These are phyloP conservation scores for Syrmaticus mikado DNA, from an alignment of 2,113 vertebrate genomes.

Conservation along the genomic window DNA sequence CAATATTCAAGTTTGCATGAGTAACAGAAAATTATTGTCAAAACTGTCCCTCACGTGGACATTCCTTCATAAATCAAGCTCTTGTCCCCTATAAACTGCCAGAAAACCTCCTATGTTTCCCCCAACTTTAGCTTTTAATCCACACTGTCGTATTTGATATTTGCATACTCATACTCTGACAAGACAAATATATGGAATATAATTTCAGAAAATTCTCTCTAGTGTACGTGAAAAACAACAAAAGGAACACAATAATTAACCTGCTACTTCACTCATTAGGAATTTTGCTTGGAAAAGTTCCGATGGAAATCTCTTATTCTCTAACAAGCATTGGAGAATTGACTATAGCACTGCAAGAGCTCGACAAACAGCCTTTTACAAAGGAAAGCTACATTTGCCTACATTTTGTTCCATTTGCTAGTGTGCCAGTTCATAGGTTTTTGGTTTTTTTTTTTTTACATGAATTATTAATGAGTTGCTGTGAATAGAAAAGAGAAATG, in stretches of 20 bases:
- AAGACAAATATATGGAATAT: background rate
- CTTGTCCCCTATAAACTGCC: background rate
- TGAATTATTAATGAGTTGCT: slow-evolving; percentile 57
- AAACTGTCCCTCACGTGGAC: background rate
- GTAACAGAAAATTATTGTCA: background rate
- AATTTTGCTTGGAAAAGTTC: slow-evolving; percentile 5
- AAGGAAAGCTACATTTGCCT: background rate
- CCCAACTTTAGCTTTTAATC: rapidly evolving
- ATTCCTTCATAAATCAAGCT: background rate
- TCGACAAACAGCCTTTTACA: background rate
- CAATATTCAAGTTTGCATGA: background rate
- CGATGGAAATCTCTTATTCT: background rate
- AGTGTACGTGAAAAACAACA: background rate
- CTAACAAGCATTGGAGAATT: background rate
- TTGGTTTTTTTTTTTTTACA: background rate
- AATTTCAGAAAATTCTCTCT: background rate
- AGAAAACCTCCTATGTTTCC: background rate
- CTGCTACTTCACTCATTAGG: slow-evolving; percentile 18
- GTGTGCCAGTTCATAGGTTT: background rate
- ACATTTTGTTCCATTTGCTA: background rate
- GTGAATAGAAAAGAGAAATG: background rate
- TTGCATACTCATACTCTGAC: background rate
- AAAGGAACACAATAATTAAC: background rate
- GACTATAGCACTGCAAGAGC: background rate
- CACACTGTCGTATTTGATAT: background rate